Conservation (phyloP, 2,113 vertebrate species). For the chimpanzee (Pan troglodytes) region DNA sequence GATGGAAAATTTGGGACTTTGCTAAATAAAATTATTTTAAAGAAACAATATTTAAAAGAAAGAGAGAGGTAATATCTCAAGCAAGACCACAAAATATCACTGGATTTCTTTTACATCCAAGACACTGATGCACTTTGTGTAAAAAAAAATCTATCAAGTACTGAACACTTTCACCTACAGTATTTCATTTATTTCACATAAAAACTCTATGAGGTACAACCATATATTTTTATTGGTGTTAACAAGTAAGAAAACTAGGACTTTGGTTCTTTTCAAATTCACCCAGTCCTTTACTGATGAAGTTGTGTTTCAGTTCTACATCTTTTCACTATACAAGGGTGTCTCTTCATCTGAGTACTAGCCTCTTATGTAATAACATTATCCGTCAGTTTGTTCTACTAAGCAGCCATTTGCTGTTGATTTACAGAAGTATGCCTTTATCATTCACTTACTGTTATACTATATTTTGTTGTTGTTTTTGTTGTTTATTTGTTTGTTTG, state of each 20-base stretch:
- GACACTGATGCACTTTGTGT: neutral
- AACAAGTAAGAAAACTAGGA: neutral
- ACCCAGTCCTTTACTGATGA: neutral
- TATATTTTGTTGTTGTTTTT: neutral
- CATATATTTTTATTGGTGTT: neutral
- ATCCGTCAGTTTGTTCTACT: neutral
- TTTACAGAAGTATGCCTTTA: neutral
- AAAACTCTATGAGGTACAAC: neutral
- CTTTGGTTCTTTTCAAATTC: neutral
- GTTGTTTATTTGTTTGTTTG: neutral
- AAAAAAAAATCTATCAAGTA: neutral
- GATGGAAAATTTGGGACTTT: neutral
- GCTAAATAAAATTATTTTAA: neutral
- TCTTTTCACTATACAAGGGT: fast-evolving
- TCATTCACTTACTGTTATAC: neutral
- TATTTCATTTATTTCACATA: neutral
- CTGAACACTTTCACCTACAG: neutral
- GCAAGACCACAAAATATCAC: neutral
- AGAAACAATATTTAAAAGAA: neutral
- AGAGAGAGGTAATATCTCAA: neutral
- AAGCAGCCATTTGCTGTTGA: neutral
- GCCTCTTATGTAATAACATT: neutral
- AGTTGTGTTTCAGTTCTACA: fast-evolving
- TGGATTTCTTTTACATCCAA: neutral
- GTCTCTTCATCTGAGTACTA: neutral